A percentile compares a stretch with the other conserved stretches of the same genome.
phyloP scores from a whole-genome alignment of 92 coral and sea anemone species.

The Actinostola sp. region DNA sequence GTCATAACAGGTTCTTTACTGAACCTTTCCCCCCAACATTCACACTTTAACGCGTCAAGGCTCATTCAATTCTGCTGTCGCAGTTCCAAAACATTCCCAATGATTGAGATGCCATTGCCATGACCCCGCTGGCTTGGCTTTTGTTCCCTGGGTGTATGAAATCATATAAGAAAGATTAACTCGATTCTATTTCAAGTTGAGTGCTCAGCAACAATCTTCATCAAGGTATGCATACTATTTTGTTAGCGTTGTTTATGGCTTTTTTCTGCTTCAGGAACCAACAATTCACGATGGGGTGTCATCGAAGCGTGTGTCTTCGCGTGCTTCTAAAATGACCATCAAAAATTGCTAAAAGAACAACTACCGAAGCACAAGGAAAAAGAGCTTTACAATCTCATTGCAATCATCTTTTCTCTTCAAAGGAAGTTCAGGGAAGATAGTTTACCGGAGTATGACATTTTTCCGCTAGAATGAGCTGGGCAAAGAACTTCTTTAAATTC shows the following conservation, averaged over 20 bases:
- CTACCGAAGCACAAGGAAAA: background rate
- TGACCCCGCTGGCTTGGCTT: conserved; percentile 17
- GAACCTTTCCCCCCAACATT: conserved; percentile 19
- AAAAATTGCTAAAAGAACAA: background rate
- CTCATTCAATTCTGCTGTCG: conserved; percentile 21
- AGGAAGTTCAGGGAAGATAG: background rate
- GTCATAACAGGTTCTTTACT: conserved; percentile 11
- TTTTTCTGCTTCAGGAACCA: conserved; percentile 31
- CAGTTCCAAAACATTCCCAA: conserved; percentile 17
- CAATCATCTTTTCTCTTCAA: conserved; percentile 2
- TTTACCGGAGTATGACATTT: no score
- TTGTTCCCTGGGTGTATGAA: conserved; percentile 9
- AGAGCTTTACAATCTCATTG: background rate
- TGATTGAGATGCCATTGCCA: conserved; percentile 21
- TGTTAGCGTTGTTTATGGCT: conserved; percentile 46
- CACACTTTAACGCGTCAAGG: background rate
- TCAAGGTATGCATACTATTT: conserved; percentile 27
- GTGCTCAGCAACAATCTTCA: conserved; percentile 41
- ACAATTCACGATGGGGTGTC: conserved; percentile 33
- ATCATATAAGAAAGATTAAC: background rate
- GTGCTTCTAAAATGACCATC: conserved; percentile 32
- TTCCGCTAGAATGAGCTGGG: no score
- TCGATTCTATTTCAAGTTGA: conserved; percentile 13
- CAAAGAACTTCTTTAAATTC: no score
- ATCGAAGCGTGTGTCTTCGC: conserved; percentile 42